Evolutionary conservation across 2,888 invertebrate species (phyloP), one percentile per base, ranked within the genome.

Genomic region (Cremastinae sp.): DNA sequence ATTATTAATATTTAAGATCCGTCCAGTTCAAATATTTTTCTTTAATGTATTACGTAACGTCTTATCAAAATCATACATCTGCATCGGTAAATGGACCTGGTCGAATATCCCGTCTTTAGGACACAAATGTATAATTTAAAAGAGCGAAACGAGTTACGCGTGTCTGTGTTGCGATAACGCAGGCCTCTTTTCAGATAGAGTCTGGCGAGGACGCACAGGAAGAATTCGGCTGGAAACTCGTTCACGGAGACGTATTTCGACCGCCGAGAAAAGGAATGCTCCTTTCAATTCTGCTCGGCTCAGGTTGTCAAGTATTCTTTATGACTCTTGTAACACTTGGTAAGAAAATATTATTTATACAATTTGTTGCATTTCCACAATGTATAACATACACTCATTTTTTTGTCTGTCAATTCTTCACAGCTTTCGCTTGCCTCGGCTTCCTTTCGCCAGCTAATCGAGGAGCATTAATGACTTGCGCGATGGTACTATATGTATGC

Each of bases 361-460:
- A 7, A 49, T 49, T 51, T 9, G 0, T 20, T 51, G n/a, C n/a
- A n/a, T 20, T 20, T 49, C 20, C 10, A 41, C 16, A 7, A 20
- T 1, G 37, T 18, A 2, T 39, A 14, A n/a, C 37, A n/a, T 12
- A 43, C 14, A 14, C 10, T 10, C 7, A 35, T 55, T 12, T 45
- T 28, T 20, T 12, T 8, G 14, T 35, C 20, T 20, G n/a, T n/a
- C n/a, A n/a, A n/a, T n/a, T 64, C 18, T 49, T 47, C 10, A 37
- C 69, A 93, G 98, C 96, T 12, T 99, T 99, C 91, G 99, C 99
- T n/a, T 99, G 99, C 90, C 93, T 99, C 79, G 99, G 99, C 66
- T 99, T 99, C 91, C 92, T 99, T 70, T 99, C 98, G 8, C 99
- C 99, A 0, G 99, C 99, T 2, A 99, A 99, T 91, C 94, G 99